phyloP scores from a whole-genome alignment of 2,888 invertebrate species.

The Pheosia gnoma region DNA sequence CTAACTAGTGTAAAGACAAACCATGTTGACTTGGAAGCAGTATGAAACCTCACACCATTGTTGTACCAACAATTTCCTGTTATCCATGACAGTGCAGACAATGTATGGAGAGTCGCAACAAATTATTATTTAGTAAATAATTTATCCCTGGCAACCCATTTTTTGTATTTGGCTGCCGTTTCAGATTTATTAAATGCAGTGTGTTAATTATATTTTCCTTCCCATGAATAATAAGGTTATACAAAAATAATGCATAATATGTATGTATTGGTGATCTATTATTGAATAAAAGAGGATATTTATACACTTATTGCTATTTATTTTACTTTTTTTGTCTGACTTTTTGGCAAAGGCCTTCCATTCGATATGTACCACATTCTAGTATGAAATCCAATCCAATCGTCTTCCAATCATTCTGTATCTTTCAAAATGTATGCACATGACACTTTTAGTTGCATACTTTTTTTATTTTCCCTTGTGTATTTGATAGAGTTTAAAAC shows the following conservation, averaged over 20 bases:
- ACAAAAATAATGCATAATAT: not conserved
- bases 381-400: too few species aligned
- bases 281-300: too few species aligned
- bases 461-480: too few species aligned
- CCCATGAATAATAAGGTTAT: not conserved
- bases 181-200: not conserved
- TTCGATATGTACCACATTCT: too few species aligned
- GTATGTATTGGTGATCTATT: not conserved
- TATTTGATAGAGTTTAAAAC: too few species aligned
- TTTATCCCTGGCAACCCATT: not conserved
- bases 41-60: constrained; percentile 4
- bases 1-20: not conserved
- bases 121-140: not conserved
- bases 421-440: too few species aligned
- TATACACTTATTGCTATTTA: too few species aligned
- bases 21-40: constrained; percentile 1
- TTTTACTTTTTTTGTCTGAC: too few species aligned
- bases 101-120: constrained; percentile 1
- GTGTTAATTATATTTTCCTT: not conserved
- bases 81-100: constrained; percentile 5
- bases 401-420: too few species aligned
- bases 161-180: not conserved
- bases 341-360: too few species aligned
- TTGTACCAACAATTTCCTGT: not conserved
- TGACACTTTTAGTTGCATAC: too few species aligned